Evolutionary conservation across 2,888 invertebrate genomes (phyloP), one percentile per base, ranked within the genome.

Genomic region (Gonocerus acuteangulatus): DNA sequence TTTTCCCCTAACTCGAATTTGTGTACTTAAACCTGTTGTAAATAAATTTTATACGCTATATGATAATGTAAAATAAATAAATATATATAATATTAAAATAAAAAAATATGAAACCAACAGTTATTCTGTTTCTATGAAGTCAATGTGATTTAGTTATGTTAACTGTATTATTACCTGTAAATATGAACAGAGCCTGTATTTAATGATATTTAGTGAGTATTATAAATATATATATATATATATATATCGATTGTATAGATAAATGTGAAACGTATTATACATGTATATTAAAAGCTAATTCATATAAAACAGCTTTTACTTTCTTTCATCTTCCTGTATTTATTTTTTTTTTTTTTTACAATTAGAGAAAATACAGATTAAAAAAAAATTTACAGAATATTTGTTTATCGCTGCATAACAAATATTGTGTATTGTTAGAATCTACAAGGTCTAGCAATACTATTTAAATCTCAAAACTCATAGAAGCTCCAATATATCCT

Each of bases 271-370:
- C 48, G 57, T 65, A 48, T 36, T 59, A 48, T 59, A 62, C 44
- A 60, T 62, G 62, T 62, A 65, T 65, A 65, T 63, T 65, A 65
- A 65, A 65, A 54, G 62, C 62, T 65, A 51, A 48, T 61, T 61
- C 45, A 54, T 54, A 54, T 54, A 42, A 32, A 51, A 34, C 11
- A 9, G 32, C 6, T 6, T 32, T 32, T 32, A 9, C 32, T 32
- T 32, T 9, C 6, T 32, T 32, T 32, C 11, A 32, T 32, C 32
- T n/a, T n/a, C n/a, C n/a, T n/a, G n/a, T n/a, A n/a, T n/a, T n/a
- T n/a, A n/a, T n/a, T n/a, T n/a, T n/a, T n/a, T n/a, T n/a, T n/a
- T n/a, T n/a, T n/a, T n/a, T n/a, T n/a, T n/a, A n/a, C n/a, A n/a
- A n/a, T n/a, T n/a, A n/a, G n/a, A n/a, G n/a, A n/a, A n/a, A n/a